These are phyloP conservation scores for Heterocephalus glaber DNA, from an alignment of 2,113 vertebrate genomes.

Conservation along the genomic window DNA sequence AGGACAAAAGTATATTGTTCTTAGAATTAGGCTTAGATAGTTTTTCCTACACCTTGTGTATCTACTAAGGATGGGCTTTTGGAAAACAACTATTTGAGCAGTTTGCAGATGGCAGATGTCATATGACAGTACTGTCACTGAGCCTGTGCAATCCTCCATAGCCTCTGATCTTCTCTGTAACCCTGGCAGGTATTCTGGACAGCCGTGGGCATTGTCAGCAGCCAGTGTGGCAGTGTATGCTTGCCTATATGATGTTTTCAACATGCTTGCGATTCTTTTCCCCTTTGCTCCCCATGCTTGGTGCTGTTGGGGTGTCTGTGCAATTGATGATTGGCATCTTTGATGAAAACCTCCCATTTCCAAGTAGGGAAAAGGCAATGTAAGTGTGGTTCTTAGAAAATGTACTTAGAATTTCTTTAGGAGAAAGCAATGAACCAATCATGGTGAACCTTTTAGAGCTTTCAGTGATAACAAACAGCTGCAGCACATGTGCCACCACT, in stretches of 20 bases:
- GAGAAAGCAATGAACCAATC: neutral
- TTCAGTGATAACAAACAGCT: neutral
- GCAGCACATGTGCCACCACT: neutral
- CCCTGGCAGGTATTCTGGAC: neutral
- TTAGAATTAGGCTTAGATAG: conserved; percentile 56
- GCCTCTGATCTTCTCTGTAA: neutral
- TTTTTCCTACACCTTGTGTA: neutral
- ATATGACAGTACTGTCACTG: neutral
- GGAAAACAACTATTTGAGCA: neutral
- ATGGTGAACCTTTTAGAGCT: neutral
- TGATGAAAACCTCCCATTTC: conserved; percentile 41
- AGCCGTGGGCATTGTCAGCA: neutral
- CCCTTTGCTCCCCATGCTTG: neutral
- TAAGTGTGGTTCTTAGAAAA: neutral
- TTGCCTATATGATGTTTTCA: neutral
- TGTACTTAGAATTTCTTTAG: neutral
- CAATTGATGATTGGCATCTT: conserved; percentile 44
- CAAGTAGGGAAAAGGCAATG: conserved; percentile 53
- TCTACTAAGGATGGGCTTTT: neutral
- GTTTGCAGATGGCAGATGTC: neutral
- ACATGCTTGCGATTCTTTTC: neutral
- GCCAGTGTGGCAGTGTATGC: neutral
- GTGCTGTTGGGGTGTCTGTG: neutral
- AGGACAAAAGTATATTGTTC: conserved; percentile 39
- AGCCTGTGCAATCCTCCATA: neutral